Evolutionary conservation across 2,888 invertebrate species (phyloP).

Genomic region (Drosophila austrosaltans): DNA sequence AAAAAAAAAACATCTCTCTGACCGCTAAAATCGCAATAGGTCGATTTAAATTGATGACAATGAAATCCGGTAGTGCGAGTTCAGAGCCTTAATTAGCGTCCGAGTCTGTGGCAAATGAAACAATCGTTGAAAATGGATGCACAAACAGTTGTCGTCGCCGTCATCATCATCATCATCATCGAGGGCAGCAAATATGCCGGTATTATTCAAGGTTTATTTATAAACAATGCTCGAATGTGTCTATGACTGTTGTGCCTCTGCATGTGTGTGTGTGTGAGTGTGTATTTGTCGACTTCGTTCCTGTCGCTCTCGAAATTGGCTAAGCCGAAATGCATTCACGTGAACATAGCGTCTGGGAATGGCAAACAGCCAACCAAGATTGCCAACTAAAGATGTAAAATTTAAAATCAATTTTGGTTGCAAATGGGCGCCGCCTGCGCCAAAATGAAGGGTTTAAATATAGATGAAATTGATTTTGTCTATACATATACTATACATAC

Average conservation of each 20-base stretch:
- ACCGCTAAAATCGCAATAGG: neutral
- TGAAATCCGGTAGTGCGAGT: neutral
- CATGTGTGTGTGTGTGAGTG: neutral
- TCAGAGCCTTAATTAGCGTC: neutral
- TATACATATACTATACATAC: neutral
- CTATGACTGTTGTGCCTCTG: slow-evolving; percentile 13
- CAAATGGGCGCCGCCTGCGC: slow-evolving; percentile 19
- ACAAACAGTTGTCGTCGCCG: neutral
- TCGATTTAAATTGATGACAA: neutral
- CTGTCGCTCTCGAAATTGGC: slow-evolving; percentile 5
- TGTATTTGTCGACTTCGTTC: neutral
- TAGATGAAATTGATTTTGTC: neutral
- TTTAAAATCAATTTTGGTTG: slow-evolving; percentile 28
- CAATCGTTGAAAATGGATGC: neutral
- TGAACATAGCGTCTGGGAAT: slow-evolving; percentile 33
- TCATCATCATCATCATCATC: slow-evolving; percentile 14
- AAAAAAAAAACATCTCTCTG: neutral
- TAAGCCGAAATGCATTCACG: slow-evolving; percentile 42
- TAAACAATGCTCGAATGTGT: slow-evolving; percentile 57
- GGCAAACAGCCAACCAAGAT: slow-evolving; percentile 38
- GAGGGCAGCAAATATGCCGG: slow-evolving; percentile 36
- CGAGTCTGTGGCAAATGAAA: neutral
- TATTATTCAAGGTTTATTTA: slow-evolving; percentile 70
- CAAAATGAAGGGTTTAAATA: slow-evolving; percentile 17
- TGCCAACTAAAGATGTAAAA: slow-evolving; percentile 9